These are phyloP conservation scores for Sanderia malayensis DNA, from an alignment of 30 jellyfish, hydroid and myxozoan species.

Conservation along the genomic window DNA sequence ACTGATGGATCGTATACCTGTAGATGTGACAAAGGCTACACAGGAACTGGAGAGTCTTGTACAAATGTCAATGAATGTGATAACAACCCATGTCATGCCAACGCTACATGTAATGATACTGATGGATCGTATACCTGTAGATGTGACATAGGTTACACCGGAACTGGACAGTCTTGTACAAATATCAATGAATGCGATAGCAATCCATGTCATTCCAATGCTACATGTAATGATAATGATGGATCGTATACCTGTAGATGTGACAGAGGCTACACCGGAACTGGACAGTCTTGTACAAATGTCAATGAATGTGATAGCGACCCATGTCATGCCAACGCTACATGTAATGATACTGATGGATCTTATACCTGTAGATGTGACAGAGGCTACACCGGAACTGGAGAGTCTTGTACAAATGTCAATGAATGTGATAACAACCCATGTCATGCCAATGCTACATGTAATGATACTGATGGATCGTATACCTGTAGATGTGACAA, in stretches of 20 bases:
- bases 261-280: background rate
- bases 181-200: conserved; percentile 8
- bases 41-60: background rate
- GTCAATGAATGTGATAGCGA: too few species aligned
- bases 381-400: conserved; percentile 6
- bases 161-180: background rate
- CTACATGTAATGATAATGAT: too few species aligned
- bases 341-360: background rate
- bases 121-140: conserved; percentile 15
- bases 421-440: too few species aligned
- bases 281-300: too few species aligned
- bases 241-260: background rate
- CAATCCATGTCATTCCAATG: too few species aligned
- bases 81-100: background rate
- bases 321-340: background rate
- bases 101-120: conserved; percentile 12
- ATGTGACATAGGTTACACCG: conserved; percentile 18
- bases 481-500: conserved; percentile 37
- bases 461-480: too few species aligned
- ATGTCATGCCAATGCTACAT: too few species aligned
- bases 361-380: conserved; percentile 2
- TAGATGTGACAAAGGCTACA: conserved; percentile 21
- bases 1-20: conserved; percentile 1
- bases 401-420: background rate
- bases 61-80: background rate